A percentile compares a stretch with the other conserved stretches of the same genome.
Conservation (phyloP, 2,888 invertebrate genomes). For the Oxystoma pomonae region DNA sequence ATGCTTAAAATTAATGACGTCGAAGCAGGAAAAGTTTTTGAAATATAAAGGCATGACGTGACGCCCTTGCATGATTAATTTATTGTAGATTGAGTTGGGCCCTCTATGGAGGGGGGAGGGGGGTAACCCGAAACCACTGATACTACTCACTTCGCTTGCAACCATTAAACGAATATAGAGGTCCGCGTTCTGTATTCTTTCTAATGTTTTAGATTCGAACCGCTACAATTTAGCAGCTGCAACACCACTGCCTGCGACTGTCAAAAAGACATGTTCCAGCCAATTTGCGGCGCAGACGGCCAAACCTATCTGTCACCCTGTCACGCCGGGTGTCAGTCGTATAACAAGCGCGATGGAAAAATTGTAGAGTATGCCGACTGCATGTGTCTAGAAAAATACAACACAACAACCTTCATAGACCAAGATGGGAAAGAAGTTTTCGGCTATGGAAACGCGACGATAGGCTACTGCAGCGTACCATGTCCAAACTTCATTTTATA, state of each 20-base stretch:
- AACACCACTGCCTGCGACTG: conserved; percentile 66
- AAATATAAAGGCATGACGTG: no score
- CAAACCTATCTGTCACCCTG: conserved; percentile 85
- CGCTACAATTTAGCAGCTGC: conserved; percentile 52
- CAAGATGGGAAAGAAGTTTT: conserved; percentile 6
- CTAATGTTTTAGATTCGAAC: conserved; percentile 46
- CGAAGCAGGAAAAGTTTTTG: no score
- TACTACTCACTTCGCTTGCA: no score
- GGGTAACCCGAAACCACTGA: no score
- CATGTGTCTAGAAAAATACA: conserved; percentile 46
- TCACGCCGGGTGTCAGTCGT: conserved; percentile 77
- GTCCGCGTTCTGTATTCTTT: no score
- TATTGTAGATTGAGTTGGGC: no score
- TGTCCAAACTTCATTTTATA: conserved; percentile 79
- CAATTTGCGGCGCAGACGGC: conserved; percentile 80
- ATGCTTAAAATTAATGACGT: no score
- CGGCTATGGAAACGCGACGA: conserved; percentile 56
- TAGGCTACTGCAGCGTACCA: conserved; percentile 76
- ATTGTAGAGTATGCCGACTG: conserved; percentile 53
- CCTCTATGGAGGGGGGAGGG: no score
- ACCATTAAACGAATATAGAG: no score
- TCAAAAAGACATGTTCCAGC: conserved; percentile 71
- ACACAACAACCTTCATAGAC: conserved; percentile 18
- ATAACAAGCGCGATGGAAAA: conserved; percentile 56
- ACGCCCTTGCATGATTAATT: no score